Conservation (phyloP, 2,113 vertebrate species). For the Oxyruncus cristatus region DNA sequence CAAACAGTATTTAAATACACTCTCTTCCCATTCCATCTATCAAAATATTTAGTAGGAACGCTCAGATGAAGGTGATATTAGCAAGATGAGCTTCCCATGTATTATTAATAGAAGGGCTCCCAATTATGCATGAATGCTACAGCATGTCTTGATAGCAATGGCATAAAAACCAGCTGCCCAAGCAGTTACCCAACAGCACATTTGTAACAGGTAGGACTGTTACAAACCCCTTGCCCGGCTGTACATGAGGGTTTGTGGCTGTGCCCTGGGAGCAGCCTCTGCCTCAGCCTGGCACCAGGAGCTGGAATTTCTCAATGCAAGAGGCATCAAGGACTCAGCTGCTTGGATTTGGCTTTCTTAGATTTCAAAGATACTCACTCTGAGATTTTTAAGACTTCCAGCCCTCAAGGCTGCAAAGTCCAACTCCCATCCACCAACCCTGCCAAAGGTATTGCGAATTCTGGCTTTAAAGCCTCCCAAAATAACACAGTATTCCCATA, state of each 20-base stretch:
- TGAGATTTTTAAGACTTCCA: not conserved
- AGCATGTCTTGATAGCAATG: constrained; percentile 22
- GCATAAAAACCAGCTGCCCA: constrained; percentile 32
- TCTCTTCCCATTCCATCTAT: constrained; percentile 64
- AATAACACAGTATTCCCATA: not conserved
- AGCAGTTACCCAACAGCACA: not conserved
- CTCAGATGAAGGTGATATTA: constrained; percentile 69
- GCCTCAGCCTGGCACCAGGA: not conserved
- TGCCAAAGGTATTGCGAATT: not conserved
- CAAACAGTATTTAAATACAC: constrained; percentile 73
- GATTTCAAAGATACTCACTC: not conserved
- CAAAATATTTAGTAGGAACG: constrained; percentile 68
- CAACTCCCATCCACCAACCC: not conserved
- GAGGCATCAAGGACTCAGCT: not conserved
- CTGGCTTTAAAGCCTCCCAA: not conserved
- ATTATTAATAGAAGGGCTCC: constrained; percentile 69
- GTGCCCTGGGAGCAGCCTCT: not conserved
- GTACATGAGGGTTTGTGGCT: rapidly evolving
- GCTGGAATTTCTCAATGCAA: not conserved
- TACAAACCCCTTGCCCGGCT: not conserved
- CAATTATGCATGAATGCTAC: constrained; percentile 57
- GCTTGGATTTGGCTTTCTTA: not conserved
- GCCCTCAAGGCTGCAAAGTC: not conserved
- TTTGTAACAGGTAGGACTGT: constrained; percentile 21
- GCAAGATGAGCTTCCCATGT: constrained; percentile 69